Evolutionary conservation across 2,113 vertebrate species (phyloP).

Genomic region (Globicephala melas): DNA sequence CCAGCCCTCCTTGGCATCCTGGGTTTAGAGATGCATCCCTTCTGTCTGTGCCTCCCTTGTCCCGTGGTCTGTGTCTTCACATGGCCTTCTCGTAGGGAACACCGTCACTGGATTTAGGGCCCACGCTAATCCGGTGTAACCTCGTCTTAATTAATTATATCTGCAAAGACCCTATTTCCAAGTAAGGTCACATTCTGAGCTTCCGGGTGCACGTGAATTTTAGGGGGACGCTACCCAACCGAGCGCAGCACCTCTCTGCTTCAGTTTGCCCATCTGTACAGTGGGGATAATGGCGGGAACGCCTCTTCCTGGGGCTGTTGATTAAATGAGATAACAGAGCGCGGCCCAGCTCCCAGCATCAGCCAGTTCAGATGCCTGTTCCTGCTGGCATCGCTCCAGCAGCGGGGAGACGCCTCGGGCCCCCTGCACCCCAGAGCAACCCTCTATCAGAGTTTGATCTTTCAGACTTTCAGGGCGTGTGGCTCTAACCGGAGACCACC

Average conservation of each 20-base stretch:
- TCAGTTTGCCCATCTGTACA: neutral
- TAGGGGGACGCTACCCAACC: neutral
- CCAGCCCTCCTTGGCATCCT: neutral
- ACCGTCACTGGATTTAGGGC: neutral
- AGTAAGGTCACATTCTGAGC: neutral
- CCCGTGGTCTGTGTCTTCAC: neutral
- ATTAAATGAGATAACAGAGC: neutral
- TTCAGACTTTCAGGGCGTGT: neutral
- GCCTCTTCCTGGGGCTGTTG: too few relatives aligned
- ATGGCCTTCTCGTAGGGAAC: neutral
- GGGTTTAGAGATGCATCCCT: rapidly evolving
- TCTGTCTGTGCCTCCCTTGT: neutral
- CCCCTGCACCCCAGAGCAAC: neutral
- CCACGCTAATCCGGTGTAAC: neutral
- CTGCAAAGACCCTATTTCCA: neutral
- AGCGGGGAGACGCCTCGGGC: neutral
- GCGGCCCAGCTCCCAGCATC: rapidly evolving
- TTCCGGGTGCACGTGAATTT: neutral
- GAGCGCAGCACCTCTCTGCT: neutral
- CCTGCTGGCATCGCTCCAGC: neutral
- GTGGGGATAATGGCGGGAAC: neutral
- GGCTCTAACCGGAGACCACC: neutral
- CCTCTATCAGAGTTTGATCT: too few relatives aligned
- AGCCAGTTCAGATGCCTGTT: neutral
- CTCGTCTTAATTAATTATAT: neutral